Evolutionary conservation across 2,113 vertebrate species (phyloP).

Genomic region (Myanophis thanlyinensis): DNA sequence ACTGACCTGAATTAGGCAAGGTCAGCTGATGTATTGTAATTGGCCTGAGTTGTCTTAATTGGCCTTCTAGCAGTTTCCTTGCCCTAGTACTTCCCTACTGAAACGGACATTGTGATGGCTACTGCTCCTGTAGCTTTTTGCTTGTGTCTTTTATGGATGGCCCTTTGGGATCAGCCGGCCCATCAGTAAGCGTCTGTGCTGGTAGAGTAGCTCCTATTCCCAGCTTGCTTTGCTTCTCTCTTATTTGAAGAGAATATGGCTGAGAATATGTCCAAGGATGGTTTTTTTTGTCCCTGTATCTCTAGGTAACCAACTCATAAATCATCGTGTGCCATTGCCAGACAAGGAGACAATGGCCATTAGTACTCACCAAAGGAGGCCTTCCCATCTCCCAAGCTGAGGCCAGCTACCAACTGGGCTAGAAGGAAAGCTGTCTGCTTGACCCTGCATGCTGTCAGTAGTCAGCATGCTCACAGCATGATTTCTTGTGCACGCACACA

Average conservation of each 20-base stretch:
- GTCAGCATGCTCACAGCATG: conserved; percentile 53
- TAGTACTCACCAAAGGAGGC: neutral
- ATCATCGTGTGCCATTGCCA: conserved; percentile 5
- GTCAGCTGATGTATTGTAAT: neutral
- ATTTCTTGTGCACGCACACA: conserved; percentile 24
- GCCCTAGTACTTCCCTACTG: neutral
- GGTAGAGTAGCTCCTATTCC: conserved; percentile 38
- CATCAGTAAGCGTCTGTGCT: neutral
- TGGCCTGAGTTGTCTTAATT: neutral
- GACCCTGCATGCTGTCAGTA: conserved; percentile 50
- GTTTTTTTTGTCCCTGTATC: neutral
- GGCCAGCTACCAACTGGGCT: neutral
- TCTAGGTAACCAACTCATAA: neutral
- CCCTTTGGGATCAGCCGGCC: conserved; percentile 36
- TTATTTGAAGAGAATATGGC: conserved; percentile 57
- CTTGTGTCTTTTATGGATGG: conserved; percentile 68
- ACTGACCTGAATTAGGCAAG: neutral
- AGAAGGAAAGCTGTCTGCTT: neutral
- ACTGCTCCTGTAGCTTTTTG: neutral
- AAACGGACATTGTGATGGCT: neutral
- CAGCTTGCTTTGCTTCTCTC: conserved; percentile 60
- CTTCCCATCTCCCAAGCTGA: neutral
- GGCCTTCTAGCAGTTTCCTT: neutral
- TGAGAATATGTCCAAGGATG: conserved; percentile 41
- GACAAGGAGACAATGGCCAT: neutral